Base-by-base conservation (phyloP, 2,888 invertebrate genomes). In the Apantesis nais region DNA sequence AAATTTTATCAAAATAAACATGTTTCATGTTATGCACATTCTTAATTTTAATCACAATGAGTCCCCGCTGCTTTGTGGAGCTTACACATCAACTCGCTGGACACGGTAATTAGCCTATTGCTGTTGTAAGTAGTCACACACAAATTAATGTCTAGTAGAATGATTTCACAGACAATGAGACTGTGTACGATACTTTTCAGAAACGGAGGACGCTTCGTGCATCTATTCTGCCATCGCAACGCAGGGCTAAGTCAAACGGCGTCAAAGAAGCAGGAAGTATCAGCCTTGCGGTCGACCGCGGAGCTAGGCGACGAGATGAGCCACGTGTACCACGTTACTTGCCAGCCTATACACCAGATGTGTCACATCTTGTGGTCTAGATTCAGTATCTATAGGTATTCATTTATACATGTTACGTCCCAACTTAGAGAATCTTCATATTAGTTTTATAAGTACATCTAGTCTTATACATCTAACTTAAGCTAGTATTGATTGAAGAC, bases 201-300 rank as follows among this genome's bases (percentile, higher is more conserved):
- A 99, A 99, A 95, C 97, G 98, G 68, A 98, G 98, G 93, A 97
- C 97, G 0, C 92, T 98, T 79, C 96, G 98, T 68, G 97, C 98
- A 65, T 97, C 98, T 0, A 95, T 98, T 81, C 96, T 97, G 82
- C 96, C 95, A n/a, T 95, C 97, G 77, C 98, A 98, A 90, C 96
- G 98, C 52, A 96, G 97, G 52, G 96, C 97, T 67, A 97, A 97
- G 91, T 97, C 97, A 25, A 98, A 98, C 85, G 97, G 98, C 11
- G 96, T 97, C 62, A 97, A 97, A 85, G 97, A 97, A 89, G 96
- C 98, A 0, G 96, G 97, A 16, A 97, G 97, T 66, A 97, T 98
- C 80, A 98, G 98, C 85, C 92, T 98, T 85, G 97, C 97, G 0
- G 98, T 98, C 66, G 98, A 98, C 86, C 96, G 96, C 58, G 95